These are phyloP conservation scores for Platyrinchus mystaceus DNA, from an alignment of 2,797 vertebrate genomes.

Conservation along the genomic window DNA sequence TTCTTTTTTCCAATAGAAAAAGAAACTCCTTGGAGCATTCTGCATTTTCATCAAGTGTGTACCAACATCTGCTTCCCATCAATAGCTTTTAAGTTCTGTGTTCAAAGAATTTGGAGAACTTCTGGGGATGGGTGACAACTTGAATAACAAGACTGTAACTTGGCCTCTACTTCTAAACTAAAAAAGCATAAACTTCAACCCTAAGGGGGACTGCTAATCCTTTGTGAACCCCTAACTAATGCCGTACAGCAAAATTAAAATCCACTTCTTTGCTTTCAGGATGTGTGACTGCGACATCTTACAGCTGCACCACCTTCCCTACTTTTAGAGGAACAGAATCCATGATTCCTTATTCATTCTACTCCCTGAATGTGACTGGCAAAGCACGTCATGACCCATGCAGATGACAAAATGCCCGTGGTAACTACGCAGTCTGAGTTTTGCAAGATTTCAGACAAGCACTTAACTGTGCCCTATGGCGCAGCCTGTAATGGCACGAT, in stretches of 20 bases:
- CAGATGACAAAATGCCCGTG: not conserved
- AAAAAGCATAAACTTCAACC: not conserved
- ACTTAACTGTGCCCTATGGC: not conserved
- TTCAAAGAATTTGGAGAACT: conserved; percentile 16
- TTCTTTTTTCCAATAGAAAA: not conserved
- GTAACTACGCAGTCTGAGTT: not conserved
- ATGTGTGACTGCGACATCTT: not conserved
- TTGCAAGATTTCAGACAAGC: not conserved
- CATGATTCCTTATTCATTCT: not conserved
- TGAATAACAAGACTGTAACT: conserved; percentile 2
- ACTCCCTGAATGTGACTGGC: not conserved
- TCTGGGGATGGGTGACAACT: conserved; percentile 26
- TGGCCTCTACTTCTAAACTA: not conserved
- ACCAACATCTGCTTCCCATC: conserved; percentile 48
- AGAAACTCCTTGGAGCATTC: not conserved
- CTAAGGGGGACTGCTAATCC: not conserved
- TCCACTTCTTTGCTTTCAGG: not conserved
- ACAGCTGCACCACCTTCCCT: not conserved
- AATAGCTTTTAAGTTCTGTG: not conserved
- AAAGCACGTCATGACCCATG: rapidly evolving
- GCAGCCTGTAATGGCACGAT: not conserved
- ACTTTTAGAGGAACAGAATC: not conserved
- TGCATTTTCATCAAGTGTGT: not conserved
- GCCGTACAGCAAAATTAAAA: not conserved
- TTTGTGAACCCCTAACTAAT: not conserved